These are phyloP conservation scores for Eclectus roratus DNA, from an alignment of 2,113 vertebrate species.

Conservation along the genomic window DNA sequence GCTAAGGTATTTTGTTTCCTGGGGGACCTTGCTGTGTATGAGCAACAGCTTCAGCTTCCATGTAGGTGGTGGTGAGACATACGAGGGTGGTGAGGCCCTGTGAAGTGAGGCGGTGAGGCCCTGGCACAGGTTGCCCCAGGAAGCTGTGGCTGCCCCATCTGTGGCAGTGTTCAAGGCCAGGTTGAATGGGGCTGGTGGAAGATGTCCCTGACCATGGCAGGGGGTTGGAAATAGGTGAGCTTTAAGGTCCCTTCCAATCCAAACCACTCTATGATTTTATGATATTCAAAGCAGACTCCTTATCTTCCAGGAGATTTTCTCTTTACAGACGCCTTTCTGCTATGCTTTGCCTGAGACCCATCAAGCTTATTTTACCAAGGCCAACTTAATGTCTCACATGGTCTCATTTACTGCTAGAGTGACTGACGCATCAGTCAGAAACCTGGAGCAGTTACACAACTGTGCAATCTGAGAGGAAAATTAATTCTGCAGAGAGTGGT, in stretches of 20 bases:
- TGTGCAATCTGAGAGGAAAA: neutral
- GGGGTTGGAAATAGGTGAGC: neutral
- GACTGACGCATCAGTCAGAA: neutral
- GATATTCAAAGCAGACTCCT: accelerated
- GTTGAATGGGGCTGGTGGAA: neutral
- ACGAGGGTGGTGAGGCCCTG: neutral
- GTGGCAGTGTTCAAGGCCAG: neutral
- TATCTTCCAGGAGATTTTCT: neutral
- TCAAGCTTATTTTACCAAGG: neutral
- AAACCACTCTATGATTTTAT: neutral
- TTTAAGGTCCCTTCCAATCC: neutral
- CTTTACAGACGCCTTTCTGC: neutral
- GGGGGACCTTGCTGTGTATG: accelerated
- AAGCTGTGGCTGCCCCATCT: neutral
- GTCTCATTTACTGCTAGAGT: neutral
- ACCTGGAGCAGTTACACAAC: neutral
- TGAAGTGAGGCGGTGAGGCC: neutral
- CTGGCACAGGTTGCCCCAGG: neutral
- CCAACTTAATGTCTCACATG: neutral
- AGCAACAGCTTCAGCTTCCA: neutral
- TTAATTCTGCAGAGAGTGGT: neutral
- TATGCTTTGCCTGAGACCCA: neutral
- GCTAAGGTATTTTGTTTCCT: neutral
- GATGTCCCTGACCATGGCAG: neutral
- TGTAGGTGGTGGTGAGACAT: neutral